Percentiles rank a stretch among this genome's conserved stretches.
phyloP scores from a whole-genome alignment of 2,113 vertebrate genomes.

The Potamarius usumacintae region DNA sequence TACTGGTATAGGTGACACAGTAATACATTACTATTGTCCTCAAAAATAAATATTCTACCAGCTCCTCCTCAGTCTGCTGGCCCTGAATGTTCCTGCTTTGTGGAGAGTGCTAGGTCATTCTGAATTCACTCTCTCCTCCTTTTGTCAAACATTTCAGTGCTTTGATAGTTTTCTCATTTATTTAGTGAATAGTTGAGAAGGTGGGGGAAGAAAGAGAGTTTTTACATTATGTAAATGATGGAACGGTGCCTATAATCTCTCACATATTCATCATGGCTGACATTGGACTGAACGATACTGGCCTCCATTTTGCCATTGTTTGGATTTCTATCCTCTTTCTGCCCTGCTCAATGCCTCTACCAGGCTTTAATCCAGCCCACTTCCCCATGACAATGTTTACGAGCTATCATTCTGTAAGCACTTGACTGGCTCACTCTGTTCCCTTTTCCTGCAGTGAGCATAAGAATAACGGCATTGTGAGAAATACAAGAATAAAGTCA shows the following conservation, averaged over 20 bases:
- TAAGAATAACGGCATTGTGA: constrained; percentile 52
- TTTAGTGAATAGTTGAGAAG: constrained; percentile 76
- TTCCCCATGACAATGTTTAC: constrained; percentile 72
- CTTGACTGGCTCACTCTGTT: constrained; percentile 58
- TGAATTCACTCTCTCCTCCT: constrained; percentile 69
- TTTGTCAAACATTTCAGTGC: constrained; percentile 74
- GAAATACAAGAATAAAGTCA: constrained; percentile 43
- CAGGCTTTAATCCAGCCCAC: constrained; percentile 69
- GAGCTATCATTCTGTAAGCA: constrained; percentile 69
- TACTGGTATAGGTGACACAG: constrained; percentile 76
- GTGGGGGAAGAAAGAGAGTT: constrained; percentile 57
- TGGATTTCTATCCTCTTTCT: constrained; percentile 59
- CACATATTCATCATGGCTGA: constrained; percentile 75
- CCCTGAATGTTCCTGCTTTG: constrained; percentile 73
- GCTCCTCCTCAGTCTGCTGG: constrained; percentile 74
- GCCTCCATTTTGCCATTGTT: constrained; percentile 74
- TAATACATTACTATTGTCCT: constrained; percentile 78
- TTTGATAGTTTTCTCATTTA: constrained; percentile 81
- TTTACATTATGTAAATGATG: constrained; percentile 81
- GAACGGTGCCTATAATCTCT: constrained; percentile 74
- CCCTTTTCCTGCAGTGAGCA: constrained; percentile 54
- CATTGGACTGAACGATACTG: constrained; percentile 70
- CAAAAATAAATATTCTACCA: constrained; percentile 77
- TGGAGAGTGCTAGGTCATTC: constrained; percentile 72
- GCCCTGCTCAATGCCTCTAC: constrained; percentile 64